Conservation (phyloP, 2,888 invertebrate species). For the Xanthostigma xanthostigma region DNA sequence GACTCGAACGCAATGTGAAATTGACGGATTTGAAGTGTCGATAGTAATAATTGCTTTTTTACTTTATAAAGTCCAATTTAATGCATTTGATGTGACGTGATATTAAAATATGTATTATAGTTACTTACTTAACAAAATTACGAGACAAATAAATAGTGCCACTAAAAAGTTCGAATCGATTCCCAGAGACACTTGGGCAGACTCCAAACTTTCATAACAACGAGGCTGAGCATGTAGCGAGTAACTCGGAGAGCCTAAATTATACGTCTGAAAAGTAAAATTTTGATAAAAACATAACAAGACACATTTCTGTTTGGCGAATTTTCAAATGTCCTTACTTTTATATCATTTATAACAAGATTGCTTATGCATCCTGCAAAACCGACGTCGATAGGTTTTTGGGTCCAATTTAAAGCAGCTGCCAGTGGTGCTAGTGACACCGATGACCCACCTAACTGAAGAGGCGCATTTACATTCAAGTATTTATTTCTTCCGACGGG, state of each 20-base stretch:
- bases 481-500: conserved; percentile 19
- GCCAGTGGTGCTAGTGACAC: conserved; percentile 48
- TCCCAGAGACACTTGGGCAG: conserved; percentile 59
- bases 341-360: conserved; percentile 54
- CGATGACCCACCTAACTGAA: conserved; percentile 71
- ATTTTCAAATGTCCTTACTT: conserved; percentile 32
- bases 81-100: background rate
- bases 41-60: background rate
- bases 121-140: conserved; percentile 64
- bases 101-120: background rate
- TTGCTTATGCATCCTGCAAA: conserved; percentile 87
- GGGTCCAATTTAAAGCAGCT: conserved; percentile 49
- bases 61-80: background rate
- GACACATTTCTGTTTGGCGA: background rate
- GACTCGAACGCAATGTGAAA: no score
- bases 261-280: conserved; percentile 51
- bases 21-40: background rate
- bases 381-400: conserved; percentile 50
- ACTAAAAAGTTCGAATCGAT: conserved; percentile 79
- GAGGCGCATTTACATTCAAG: conserved; percentile 61
- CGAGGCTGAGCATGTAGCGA: conserved; percentile 54
- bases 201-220: conserved; percentile 57
- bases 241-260: conserved; percentile 69
- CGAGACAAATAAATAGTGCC: conserved; percentile 77
- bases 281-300: background rate